A percentile compares a stretch with the other conserved stretches of the same genome.
Evolutionary conservation across 2,888 invertebrate species (phyloP).

Genomic region (Macaria liturata): DNA sequence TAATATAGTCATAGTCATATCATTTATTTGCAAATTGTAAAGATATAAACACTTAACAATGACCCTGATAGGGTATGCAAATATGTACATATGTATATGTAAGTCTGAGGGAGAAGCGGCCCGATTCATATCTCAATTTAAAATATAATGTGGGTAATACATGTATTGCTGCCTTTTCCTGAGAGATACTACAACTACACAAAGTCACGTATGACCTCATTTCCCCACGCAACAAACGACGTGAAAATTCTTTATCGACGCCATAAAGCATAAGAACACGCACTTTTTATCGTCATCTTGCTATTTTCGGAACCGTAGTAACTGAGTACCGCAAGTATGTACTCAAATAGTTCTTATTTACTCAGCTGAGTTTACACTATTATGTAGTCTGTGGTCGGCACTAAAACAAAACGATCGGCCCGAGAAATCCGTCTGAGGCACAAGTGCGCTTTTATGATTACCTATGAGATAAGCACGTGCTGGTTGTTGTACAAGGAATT

Average conservation of each 20-base stretch:
- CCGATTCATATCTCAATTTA: no score
- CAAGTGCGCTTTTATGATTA: conserved; percentile 65
- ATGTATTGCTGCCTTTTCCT: no score
- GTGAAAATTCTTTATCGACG: conserved; percentile 4
- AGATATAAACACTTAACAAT: no score
- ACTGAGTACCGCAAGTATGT: conserved; percentile 20
- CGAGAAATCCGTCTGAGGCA: conserved; percentile 58
- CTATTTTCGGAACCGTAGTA: conserved; percentile 43
- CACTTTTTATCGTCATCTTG: conserved; percentile 61
- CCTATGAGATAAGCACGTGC: conserved; percentile 63
- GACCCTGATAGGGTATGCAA: no score
- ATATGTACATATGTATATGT: no score
- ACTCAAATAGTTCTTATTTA: conserved; percentile 45
- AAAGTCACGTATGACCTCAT: no score
- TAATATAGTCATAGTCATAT: no score
- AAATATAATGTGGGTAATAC: no score
- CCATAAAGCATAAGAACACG: conserved; percentile 3
- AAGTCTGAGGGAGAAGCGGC: no score
- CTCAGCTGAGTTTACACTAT: conserved; percentile 47
- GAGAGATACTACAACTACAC: no score
- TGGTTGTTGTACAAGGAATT: conserved; percentile 49
- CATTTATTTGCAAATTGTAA: no score
- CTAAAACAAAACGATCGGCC: conserved; percentile 62
- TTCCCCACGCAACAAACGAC: not conserved
- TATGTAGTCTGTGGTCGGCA: conserved; percentile 26